Percentiles rank a stretch among this genome's conserved stretches.
These are phyloP conservation scores for Psophia crepitans DNA, from an alignment of 2,113 vertebrate species.

Conservation along the genomic window DNA sequence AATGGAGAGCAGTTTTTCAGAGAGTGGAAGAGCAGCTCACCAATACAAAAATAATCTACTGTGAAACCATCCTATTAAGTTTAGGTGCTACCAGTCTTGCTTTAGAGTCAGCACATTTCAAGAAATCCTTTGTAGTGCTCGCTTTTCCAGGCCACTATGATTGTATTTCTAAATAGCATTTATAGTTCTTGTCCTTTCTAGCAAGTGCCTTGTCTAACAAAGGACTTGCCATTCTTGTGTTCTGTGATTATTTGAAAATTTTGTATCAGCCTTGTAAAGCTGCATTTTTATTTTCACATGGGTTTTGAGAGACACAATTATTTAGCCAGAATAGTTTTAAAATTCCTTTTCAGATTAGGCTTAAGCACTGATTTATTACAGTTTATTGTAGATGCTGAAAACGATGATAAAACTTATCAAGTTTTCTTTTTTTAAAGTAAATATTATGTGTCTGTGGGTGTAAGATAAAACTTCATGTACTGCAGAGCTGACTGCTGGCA, in stretches of 20 bases:
- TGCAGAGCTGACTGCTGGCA: neutral
- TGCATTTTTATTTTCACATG: conserved; percentile 19
- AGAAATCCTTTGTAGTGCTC: neutral
- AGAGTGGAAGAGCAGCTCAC: neutral
- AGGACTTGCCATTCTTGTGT: neutral
- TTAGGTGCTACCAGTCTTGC: neutral
- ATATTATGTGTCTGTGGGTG: neutral
- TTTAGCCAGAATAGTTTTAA: neutral
- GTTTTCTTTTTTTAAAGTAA: conserved; percentile 5
- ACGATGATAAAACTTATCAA: neutral
- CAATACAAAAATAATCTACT: neutral
- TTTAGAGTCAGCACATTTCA: neutral
- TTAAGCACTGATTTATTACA: neutral
- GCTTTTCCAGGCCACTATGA: neutral
- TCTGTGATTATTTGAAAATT: neutral
- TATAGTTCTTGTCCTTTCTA: neutral
- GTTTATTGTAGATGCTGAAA: neutral
- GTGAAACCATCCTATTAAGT: neutral
- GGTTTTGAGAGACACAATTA: neutral
- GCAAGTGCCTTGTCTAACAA: neutral
- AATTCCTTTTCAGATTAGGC: neutral
- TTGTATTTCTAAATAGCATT: conserved; percentile 10
- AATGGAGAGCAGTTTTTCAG: neutral
- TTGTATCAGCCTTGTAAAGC: neutral
- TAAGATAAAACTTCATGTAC: neutral